Percentiles rank a stretch among this genome's conserved stretches.
phyloP scores from a whole-genome alignment of 1,140 invertebrate genomes.

The Bacillus rossius region DNA sequence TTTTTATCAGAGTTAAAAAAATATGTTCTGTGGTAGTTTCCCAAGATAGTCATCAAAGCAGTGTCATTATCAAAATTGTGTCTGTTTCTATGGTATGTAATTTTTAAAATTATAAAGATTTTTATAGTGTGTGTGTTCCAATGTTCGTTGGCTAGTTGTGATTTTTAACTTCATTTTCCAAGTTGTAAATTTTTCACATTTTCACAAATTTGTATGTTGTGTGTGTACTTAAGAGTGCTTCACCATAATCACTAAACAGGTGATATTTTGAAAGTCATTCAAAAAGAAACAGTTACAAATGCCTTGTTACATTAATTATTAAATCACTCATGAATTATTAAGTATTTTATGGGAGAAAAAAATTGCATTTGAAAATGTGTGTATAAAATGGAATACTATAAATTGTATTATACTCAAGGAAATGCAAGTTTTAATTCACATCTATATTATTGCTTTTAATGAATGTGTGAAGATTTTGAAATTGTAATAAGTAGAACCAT shows the following conservation, averaged over 20 bases:
- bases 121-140: neutral
- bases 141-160: slow-evolving; percentile 1
- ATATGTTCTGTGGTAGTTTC: slow-evolving; percentile 14
- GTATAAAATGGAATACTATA: too few species aligned
- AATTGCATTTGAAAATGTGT: too few species aligned
- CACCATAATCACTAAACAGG: slow-evolving; percentile 1
- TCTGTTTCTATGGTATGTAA: neutral
- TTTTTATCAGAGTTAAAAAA: slow-evolving; percentile 11
- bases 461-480: too few species aligned
- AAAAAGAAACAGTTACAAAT: neutral
- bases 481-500: too few species aligned
- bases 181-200: neutral
- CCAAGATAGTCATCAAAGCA: slow-evolving; percentile 15
- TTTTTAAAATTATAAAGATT: neutral
- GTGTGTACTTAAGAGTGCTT: neutral
- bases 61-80: slow-evolving; percentile 11
- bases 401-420: too few species aligned
- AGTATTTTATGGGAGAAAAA: too few species aligned
- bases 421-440: too few species aligned
- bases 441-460: too few species aligned
- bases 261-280: slow-evolving; percentile 2
- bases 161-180: neutral
- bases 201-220: neutral
- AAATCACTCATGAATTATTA: too few species aligned
- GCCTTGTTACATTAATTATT: too few species aligned